phyloP scores from a whole-genome alignment of 1,140 invertebrate genomes.

The Sycophila sp. region DNA sequence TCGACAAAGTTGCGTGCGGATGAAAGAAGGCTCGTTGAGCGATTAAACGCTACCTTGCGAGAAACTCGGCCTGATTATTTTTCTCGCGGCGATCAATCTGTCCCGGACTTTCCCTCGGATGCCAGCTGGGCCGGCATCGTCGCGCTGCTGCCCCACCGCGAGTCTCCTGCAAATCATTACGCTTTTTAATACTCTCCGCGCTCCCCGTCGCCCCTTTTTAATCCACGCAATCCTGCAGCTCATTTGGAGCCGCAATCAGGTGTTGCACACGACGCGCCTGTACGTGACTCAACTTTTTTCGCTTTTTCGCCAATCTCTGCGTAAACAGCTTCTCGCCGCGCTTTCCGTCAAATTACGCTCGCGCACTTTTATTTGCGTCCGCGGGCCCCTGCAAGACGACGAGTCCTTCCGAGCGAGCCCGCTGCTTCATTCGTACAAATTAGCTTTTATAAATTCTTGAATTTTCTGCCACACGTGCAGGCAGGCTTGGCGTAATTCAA shows the following conservation, averaged over 20 bases:
- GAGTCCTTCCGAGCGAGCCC: background rate
- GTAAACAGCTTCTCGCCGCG: background rate
- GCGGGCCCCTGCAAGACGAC: too few species aligned
- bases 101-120: background rate
- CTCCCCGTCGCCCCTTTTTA: conserved; percentile 3
- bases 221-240: conserved; percentile 5
- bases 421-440: conserved; percentile 18
- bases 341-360: background rate
- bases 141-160: background rate
- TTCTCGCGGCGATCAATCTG: conserved; percentile 13
- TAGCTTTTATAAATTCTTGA: conserved; percentile 14
- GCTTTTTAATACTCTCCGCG: background rate
- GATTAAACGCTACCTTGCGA: background rate
- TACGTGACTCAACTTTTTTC: conserved; percentile 4
- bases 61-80: background rate
- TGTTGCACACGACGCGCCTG: background rate
- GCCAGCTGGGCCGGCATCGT: background rate
- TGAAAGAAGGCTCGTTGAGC: background rate
- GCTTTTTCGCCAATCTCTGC: too few species aligned
- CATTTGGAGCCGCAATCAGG: background rate
- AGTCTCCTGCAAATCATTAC: conserved; percentile 11
- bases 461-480: background rate
- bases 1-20: too few species aligned
- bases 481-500: background rate
- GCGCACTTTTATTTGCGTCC: too few species aligned